phyloP scores from a whole-genome alignment of 64 coral and sea anemone genomes.

The Pocillopora verrucosa region DNA sequence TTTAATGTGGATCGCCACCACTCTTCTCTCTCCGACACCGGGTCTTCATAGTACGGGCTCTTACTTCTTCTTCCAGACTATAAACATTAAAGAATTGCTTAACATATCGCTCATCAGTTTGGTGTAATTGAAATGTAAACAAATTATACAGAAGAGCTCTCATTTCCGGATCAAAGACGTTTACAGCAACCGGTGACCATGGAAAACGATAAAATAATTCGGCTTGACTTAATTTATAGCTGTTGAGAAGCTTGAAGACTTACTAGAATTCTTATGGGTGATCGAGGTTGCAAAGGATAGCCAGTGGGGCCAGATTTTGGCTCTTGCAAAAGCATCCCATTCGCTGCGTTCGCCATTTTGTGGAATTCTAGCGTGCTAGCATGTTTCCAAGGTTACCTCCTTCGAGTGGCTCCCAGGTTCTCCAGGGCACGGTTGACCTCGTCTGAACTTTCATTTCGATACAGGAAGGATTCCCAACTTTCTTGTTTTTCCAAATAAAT shows the following conservation, averaged over 20 bases:
- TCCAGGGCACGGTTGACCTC: background rate
- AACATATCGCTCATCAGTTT: background rate
- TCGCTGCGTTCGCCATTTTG: conserved; percentile 9
- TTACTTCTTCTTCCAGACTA: conserved; percentile 80
- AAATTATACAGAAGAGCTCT: too few relatives aligned
- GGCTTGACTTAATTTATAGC: background rate
- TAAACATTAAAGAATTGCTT: background rate
- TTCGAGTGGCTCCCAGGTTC: background rate
- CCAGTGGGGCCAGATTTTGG: background rate
- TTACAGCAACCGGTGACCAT: background rate
- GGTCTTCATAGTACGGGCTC: conserved; percentile 89
- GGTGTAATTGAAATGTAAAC: too few relatives aligned
- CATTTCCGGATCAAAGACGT: background rate
- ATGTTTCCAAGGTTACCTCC: background rate
- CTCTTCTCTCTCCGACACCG: conserved; percentile 85
- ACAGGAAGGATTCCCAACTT: too few relatives aligned
- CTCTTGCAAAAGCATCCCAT: background rate
- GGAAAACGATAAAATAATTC: background rate
- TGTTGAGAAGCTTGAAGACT: background rate
- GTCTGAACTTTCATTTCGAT: too few relatives aligned
- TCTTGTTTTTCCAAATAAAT: too few relatives aligned
- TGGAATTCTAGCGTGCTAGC: background rate
- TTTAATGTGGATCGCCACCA: conserved; percentile 97
- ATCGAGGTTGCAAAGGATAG: conserved; percentile 6
- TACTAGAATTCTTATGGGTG: conserved; percentile 7